Conservation (phyloP, 2,113 vertebrate genomes). For the Engraulis encrasicolus region DNA sequence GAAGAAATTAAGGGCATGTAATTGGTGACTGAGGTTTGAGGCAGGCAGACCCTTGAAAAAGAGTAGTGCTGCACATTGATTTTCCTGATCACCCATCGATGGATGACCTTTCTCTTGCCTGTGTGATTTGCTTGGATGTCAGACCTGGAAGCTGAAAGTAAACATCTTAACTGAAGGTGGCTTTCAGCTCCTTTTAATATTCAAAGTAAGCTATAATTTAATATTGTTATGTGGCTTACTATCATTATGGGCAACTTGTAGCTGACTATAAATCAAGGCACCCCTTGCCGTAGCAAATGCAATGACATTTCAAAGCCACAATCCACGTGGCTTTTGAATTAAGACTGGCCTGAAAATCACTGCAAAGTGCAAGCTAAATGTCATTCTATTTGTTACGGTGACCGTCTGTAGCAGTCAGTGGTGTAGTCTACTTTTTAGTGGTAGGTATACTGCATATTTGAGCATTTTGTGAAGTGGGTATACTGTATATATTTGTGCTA, state of each 20-base stretch:
- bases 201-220: not conserved
- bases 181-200: not conserved
- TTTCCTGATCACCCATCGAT: not conserved
- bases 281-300: too few relatives aligned
- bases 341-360: too few relatives aligned
- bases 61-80: not conserved
- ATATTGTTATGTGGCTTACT: not conserved
- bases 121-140: not conserved
- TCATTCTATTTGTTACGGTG: too few relatives aligned
- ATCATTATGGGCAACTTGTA: not conserved
- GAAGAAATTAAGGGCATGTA: not conserved
- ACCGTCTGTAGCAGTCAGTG: too few relatives aligned
- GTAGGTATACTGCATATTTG: too few relatives aligned
- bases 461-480: too few relatives aligned
- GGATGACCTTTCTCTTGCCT: slow-evolving; percentile 5
- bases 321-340: too few relatives aligned
- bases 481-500: too few relatives aligned
- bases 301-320: too few relatives aligned
- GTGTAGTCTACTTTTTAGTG: too few relatives aligned
- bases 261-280: not conserved
- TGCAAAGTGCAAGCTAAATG: too few relatives aligned
- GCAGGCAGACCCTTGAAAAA: not conserved
- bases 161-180: not conserved
- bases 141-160: not conserved
- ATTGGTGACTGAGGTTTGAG: not conserved